Conservation (phyloP, 2,888 invertebrate species). For the Gortyna flavago region DNA sequence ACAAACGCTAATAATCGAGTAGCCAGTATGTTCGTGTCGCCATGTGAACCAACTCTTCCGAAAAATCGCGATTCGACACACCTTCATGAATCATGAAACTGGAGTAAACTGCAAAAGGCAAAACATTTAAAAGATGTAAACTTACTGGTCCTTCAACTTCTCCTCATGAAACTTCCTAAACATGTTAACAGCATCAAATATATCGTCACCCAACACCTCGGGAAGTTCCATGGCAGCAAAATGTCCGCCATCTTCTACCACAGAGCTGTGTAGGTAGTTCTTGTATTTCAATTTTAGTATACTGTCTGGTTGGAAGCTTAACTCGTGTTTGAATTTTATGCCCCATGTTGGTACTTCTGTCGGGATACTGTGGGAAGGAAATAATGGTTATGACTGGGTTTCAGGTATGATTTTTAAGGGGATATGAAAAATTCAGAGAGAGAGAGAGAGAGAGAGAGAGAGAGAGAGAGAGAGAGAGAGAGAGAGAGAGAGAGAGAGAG, state of each 20-base stretch:
- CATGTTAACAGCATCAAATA: conserved; percentile 91
- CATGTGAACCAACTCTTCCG: not conserved
- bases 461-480: too few relatives aligned
- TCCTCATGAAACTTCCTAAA: conserved; percentile 77
- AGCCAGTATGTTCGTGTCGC: not conserved
- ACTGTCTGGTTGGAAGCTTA: conserved; percentile 90
- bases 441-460: too few relatives aligned
- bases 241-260: conserved; percentile 94
- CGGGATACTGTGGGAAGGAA: conserved; percentile 89
- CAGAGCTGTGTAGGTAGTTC: conserved; percentile 92
- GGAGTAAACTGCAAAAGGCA: not conserved
- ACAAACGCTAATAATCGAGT: not conserved
- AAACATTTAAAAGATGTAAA: not conserved
- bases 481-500: too few relatives aligned
- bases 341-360: conserved; percentile 93
- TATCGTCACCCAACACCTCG: conserved; percentile 92
- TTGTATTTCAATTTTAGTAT: conserved; percentile 90
- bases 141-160: conserved; percentile 27
- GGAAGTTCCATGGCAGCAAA: conserved; percentile 96
- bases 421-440: too few relatives aligned
- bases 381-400: not conserved
- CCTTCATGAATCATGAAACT: not conserved
- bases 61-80: not conserved
- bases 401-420: too few relatives aligned
- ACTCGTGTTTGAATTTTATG: conserved; percentile 93